These are phyloP conservation scores for Oscheius sp. DNA, from an alignment of 2,888 invertebrate genomes.

Conservation along the genomic window DNA sequence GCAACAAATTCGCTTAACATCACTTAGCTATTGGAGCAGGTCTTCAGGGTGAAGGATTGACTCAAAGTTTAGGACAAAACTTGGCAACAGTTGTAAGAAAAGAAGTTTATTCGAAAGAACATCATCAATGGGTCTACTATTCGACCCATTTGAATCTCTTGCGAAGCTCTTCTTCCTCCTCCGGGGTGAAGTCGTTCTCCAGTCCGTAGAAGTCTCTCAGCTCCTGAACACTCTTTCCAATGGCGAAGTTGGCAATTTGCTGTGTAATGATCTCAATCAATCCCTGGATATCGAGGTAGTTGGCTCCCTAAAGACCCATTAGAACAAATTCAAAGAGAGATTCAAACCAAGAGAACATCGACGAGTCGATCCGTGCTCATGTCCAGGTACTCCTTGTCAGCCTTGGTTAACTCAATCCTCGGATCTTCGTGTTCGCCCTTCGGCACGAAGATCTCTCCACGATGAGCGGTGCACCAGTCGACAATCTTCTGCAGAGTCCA, in stretches of 20 bases:
- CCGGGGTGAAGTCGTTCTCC: constrained; percentile 19
- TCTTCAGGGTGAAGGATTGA: too few species aligned
- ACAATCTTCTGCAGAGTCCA: constrained; percentile 15
- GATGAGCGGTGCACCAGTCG: constrained; percentile 24
- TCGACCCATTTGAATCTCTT: constrained; percentile 25
- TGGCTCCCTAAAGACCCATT: constrained; percentile 8
- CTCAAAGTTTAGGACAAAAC: too few species aligned
- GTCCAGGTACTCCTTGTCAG: constrained; percentile 11
- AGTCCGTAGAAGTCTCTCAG: constrained; percentile 14
- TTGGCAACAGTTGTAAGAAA: neutral
- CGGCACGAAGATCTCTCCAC: constrained; percentile 7
- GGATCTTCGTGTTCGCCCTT: constrained; percentile 21
- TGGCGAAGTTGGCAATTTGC: constrained; percentile 21
- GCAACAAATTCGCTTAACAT: too few species aligned
- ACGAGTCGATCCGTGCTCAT: neutral
- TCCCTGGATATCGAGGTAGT: constrained; percentile 27
- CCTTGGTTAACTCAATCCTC: constrained; percentile 5
- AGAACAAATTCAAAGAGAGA: neutral
- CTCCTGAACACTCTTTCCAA: constrained; percentile 9
- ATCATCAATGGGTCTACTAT: neutral
- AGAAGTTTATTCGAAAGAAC: neutral
- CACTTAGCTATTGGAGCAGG: too few species aligned
- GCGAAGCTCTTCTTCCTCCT: constrained; percentile 12
- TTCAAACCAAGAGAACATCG: constrained; percentile 11
- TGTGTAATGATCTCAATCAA: constrained; percentile 18